Conservation (phyloP, 64 coral and sea anemone genomes). For the Trachythela sp. region DNA sequence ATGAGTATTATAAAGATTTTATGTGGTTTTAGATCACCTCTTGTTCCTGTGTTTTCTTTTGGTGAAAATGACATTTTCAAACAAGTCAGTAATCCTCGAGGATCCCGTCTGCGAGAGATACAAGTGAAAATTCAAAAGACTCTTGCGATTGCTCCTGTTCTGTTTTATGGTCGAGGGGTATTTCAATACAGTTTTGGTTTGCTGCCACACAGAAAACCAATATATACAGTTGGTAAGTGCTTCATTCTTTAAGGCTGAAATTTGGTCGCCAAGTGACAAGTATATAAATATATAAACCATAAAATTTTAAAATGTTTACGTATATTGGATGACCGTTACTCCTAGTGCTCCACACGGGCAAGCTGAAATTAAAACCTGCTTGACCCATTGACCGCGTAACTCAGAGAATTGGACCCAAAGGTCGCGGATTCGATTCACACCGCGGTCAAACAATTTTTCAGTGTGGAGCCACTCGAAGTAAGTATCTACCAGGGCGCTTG, state of each 20-base stretch:
- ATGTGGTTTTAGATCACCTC: slow-evolving; percentile 54
- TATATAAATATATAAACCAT: neutral
- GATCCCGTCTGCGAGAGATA: slow-evolving; percentile 78
- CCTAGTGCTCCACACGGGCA: too few relatives aligned
- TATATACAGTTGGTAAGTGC: slow-evolving; percentile 79
- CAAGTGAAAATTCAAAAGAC: slow-evolving; percentile 87
- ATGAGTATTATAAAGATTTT: neutral
- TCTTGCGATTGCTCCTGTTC: slow-evolving; percentile 72
- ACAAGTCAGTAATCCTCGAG: slow-evolving; percentile 84
- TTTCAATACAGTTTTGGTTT: slow-evolving; percentile 95
- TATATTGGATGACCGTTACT: too few relatives aligned
- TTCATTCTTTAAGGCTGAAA: too few relatives aligned
- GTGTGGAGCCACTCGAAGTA: neutral
- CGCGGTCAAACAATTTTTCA: neutral
- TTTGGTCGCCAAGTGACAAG: too few relatives aligned
- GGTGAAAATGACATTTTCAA: slow-evolving; percentile 96
- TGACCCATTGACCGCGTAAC: too few relatives aligned
- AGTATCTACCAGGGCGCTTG: neutral
- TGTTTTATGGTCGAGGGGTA: slow-evolving; percentile 88
- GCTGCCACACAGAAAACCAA: slow-evolving; percentile 73
- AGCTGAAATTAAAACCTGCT: too few relatives aligned
- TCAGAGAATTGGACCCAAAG: too few relatives aligned
- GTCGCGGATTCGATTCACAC: neutral
- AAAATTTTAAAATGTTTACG: too few relatives aligned
- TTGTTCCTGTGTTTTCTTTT: slow-evolving; percentile 89